Conservation (phyloP, 2,113 vertebrate genomes). For the Agapornis roseicollis region DNA sequence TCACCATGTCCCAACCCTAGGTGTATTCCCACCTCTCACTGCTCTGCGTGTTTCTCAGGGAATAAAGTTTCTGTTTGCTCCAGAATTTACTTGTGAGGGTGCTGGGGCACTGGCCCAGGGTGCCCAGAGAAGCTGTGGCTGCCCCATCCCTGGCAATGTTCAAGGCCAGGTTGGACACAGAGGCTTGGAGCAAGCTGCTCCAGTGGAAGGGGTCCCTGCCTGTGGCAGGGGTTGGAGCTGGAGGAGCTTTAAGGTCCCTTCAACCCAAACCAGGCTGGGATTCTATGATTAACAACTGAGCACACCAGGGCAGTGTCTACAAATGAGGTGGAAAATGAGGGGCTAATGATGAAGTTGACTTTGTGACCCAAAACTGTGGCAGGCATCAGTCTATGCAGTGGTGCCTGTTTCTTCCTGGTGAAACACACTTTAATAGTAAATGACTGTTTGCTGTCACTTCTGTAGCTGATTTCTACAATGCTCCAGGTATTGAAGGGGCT, state of each 20-base stretch:
- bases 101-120: background rate
- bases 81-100: too few relatives aligned
- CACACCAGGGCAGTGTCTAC: accelerated
- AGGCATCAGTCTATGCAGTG: accelerated
- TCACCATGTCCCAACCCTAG: background rate
- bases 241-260: background rate
- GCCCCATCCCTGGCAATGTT: background rate
- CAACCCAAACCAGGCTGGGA: background rate
- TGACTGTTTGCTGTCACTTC: background rate
- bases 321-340: background rate
- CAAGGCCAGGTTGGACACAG: background rate
- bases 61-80: background rate
- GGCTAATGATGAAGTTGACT: too few relatives aligned
- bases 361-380: background rate
- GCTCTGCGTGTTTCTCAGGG: background rate
- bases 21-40: background rate
- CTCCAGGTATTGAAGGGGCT: background rate
- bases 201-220: background rate
- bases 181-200: background rate
- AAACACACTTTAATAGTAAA: background rate
- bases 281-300: background rate
- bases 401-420: background rate
- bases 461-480: background rate
- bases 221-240: background rate
- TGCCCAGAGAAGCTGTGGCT: background rate